A percentile compares a stretch with the other conserved stretches of the same genome.
Conservation (phyloP, 2,113 vertebrate genomes). For the Atlantisia rogersi region DNA sequence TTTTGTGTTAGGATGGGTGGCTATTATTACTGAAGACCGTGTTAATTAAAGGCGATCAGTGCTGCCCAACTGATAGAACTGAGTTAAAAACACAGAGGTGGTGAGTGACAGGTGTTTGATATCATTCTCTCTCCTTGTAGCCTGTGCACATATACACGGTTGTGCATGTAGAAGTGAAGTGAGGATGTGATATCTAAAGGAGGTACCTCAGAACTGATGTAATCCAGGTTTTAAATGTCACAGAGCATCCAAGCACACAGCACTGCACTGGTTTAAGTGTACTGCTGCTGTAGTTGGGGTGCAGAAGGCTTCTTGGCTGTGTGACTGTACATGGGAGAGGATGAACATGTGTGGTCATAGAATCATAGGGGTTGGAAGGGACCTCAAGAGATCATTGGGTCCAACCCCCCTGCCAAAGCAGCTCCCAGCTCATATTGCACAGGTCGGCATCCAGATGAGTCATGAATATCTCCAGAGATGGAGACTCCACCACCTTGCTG, state of each 20-base stretch:
- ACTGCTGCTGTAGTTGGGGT: background rate
- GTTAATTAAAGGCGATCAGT: background rate
- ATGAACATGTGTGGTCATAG: background rate
- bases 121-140: rapidly evolving
- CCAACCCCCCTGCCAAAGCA: too few species aligned
- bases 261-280: background rate
- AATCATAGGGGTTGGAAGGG: too few species aligned
- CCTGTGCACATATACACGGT: rapidly evolving
- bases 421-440: too few species aligned
- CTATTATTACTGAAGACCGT: background rate
- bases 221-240: background rate
- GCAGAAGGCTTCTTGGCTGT: background rate
- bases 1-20: background rate
- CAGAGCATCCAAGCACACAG: background rate
- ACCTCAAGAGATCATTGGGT: too few species aligned
- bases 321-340: rapidly evolving
- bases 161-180: background rate
- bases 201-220: background rate
- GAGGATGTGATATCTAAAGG: background rate
- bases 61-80: background rate
- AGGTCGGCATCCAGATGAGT: too few species aligned
- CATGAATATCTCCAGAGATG: too few species aligned
- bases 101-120: background rate
- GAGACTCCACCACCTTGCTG: too few species aligned
- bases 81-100: background rate